Evolutionary conservation across 2,113 vertebrate genomes (phyloP).

Genomic region (Jacana jacana): DNA sequence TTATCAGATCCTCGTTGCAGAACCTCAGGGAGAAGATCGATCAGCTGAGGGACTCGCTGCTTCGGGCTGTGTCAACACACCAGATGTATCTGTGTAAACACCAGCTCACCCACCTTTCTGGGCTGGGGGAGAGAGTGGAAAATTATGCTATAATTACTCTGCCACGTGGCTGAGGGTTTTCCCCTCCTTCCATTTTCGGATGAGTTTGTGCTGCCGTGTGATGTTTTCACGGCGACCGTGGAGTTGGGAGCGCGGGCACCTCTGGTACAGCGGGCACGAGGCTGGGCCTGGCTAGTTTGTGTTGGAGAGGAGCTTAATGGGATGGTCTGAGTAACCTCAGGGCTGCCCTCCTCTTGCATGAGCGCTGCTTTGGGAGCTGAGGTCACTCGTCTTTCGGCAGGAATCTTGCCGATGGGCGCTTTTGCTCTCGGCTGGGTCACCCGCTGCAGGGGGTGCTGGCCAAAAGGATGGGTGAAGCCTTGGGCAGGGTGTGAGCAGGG

Average conservation of each 20-base stretch:
- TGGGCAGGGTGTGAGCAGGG: neutral
- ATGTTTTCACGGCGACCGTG: neutral
- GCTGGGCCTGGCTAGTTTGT: neutral
- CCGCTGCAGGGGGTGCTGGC: neutral
- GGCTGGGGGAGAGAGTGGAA: neutral
- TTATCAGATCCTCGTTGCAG: conserved; percentile 85
- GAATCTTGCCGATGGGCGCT: accelerated
- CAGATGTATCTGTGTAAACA: conserved; percentile 86
- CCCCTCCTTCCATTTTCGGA: neutral
- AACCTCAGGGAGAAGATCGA: conserved; percentile 87
- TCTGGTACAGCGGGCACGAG: accelerated
- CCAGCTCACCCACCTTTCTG: neutral
- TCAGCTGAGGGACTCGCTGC: conserved; percentile 86
- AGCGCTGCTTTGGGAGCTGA: neutral
- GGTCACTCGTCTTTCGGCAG: neutral
- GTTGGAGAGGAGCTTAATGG: accelerated
- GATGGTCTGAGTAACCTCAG: neutral
- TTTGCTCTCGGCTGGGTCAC: neutral
- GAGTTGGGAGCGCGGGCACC: neutral
- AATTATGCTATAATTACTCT: neutral
- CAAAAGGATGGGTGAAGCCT: neutral
- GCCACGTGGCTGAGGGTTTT: accelerated
- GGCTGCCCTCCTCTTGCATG: neutral
- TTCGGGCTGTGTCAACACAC: conserved; percentile 81
- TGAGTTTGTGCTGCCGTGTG: neutral